Conservation (phyloP, 2,888 invertebrate genomes). For the Clostera curtula region DNA sequence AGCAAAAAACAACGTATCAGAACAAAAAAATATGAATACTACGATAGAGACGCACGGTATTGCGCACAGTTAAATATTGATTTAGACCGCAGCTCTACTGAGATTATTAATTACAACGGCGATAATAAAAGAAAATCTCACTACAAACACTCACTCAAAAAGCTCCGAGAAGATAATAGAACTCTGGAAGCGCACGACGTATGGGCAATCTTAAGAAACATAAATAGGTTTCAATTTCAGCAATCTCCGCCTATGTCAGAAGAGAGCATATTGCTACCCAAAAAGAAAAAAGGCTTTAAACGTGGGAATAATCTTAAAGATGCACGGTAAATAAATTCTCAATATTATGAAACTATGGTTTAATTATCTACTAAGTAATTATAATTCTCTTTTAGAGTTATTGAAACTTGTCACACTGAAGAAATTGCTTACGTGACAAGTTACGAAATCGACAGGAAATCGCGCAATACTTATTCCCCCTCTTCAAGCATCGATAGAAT, state of each 20-base stretch:
- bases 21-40: slow-evolving; percentile 33
- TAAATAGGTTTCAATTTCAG: slow-evolving; percentile 51
- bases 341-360: neutral
- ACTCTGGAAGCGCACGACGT: slow-evolving; percentile 39
- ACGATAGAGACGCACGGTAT: slow-evolving; percentile 42
- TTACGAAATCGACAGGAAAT: slow-evolving; percentile 34
- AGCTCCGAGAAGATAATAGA: slow-evolving; percentile 17
- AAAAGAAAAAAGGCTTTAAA: slow-evolving; percentile 29
- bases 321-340: slow-evolving; percentile 28
- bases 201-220: slow-evolving; percentile 54
- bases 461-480: slow-evolving; percentile 29
- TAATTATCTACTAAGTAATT: too few species aligned
- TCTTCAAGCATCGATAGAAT: slow-evolving; percentile 52
- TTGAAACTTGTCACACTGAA: slow-evolving; percentile 50
- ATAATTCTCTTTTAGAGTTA: slow-evolving; percentile 33
- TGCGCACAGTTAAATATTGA: slow-evolving; percentile 40
- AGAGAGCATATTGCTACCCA: slow-evolving; percentile 31
- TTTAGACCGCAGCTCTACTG: slow-evolving; percentile 46
- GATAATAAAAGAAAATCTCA: slow-evolving; percentile 24
- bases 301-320: slow-evolving; percentile 31
- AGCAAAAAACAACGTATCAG: slow-evolving; percentile 23
- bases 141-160: slow-evolving; percentile 6
- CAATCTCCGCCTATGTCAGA: slow-evolving; percentile 50
- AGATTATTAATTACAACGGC: slow-evolving; percentile 34
- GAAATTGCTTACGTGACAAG: slow-evolving; percentile 54